phyloP scores from a whole-genome alignment of 2,113 vertebrate species.

The Lagenorhynchus albirostris region DNA sequence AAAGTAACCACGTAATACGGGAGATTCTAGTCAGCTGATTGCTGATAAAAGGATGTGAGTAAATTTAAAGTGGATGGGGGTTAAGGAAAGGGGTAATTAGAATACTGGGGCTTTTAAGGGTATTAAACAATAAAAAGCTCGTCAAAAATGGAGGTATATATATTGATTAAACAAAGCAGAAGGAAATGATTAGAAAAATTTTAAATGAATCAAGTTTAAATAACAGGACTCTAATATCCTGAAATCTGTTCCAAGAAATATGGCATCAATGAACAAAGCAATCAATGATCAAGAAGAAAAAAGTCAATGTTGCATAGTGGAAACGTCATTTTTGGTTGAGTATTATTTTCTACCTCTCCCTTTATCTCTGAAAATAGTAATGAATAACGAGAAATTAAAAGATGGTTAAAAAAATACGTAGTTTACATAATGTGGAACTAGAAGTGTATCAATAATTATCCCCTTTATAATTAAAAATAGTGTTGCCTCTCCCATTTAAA shows the following conservation, averaged over 20 bases:
- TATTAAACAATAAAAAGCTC: neutral
- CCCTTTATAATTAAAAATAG: neutral
- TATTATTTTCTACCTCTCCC: neutral
- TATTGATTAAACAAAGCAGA: neutral
- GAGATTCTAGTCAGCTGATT: neutral
- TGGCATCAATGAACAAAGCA: neutral
- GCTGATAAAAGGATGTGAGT: neutral
- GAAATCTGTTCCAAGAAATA: neutral
- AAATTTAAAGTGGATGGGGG: neutral
- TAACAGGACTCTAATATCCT: neutral
- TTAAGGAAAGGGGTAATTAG: neutral
- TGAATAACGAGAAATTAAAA: neutral
- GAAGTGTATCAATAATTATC: neutral
- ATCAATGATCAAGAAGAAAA: neutral
- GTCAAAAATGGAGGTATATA: neutral
- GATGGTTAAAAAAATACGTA: neutral
- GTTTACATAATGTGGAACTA: neutral
- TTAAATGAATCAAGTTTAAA: neutral
- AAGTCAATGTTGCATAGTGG: neutral
- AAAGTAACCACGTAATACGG: neutral
- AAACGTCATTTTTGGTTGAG: neutral
- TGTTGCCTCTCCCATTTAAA: neutral
- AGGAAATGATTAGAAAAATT: neutral
- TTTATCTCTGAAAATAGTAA: neutral
- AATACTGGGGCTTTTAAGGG: neutral